Percentiles rank a stretch among this genome's conserved stretches.
These are phyloP conservation scores for Psittacara wagleri DNA, from an alignment of 2,113 vertebrate genomes.

Conservation along the genomic window DNA sequence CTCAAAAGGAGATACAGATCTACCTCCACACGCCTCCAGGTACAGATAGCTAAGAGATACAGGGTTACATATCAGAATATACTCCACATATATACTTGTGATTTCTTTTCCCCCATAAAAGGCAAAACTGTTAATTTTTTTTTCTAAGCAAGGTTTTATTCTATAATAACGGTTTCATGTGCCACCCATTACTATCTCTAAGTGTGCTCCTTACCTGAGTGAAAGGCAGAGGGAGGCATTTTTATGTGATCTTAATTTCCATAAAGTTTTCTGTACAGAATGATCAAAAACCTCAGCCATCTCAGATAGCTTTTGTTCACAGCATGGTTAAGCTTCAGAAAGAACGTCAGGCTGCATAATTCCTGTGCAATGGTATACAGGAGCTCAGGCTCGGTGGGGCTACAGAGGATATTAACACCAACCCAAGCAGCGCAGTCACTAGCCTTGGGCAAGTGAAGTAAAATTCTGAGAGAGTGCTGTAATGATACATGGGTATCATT, in stretches of 20 bases:
- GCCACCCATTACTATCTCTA: neutral
- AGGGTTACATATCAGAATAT: neutral
- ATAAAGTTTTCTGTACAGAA: neutral
- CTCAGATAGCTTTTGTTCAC: neutral
- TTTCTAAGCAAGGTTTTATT: neutral
- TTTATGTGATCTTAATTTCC: neutral
- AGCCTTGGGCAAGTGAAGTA: neutral
- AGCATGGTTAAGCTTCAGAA: neutral
- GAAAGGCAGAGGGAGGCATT: neutral
- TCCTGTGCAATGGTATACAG: neutral
- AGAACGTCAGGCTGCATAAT: neutral
- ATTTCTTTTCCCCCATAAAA: neutral
- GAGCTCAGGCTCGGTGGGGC: neutral
- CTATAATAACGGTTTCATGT: neutral
- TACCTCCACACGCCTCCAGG: neutral
- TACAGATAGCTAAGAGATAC: neutral
- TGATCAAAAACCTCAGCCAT: neutral
- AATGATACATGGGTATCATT: neutral
- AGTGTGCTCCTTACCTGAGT: neutral
- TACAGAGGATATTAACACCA: neutral
- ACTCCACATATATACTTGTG: neutral
- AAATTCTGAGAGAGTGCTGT: neutral
- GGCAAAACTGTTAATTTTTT: neutral
- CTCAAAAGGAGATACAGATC: neutral
- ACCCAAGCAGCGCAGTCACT: neutral